Conservation (phyloP, 2,888 invertebrate genomes). For the Callyntrura guangdongensis region DNA sequence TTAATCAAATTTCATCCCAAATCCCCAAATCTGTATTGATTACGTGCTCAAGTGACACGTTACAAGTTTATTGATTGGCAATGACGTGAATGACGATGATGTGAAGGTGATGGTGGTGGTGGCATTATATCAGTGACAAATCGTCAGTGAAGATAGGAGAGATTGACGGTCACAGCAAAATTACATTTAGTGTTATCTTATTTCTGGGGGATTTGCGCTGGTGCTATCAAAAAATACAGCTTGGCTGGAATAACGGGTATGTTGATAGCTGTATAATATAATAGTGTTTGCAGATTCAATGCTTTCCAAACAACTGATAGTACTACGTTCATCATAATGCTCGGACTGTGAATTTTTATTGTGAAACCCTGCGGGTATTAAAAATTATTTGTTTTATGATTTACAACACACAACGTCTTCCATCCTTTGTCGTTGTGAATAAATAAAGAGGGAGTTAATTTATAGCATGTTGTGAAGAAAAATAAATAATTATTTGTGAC, state of each 20-base stretch:
- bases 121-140: slow-evolving; percentile 25
- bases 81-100: background rate
- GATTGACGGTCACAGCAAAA: background rate
- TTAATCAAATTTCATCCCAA: slow-evolving; percentile 9
- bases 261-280: too few relatives aligned
- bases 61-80: slow-evolving; percentile 20
- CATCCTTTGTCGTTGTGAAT: background rate
- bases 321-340: too few relatives aligned
- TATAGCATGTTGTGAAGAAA: too few relatives aligned
- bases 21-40: slow-evolving; percentile 28
- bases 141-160: background rate
- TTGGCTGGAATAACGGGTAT: too few relatives aligned
- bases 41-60: slow-evolving; percentile 30
- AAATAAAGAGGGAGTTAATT: too few relatives aligned
- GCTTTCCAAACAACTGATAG: too few relatives aligned
- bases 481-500: background rate
- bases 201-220: slow-evolving; percentile 1
- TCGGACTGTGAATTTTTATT: too few relatives aligned
- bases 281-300: too few relatives aligned
- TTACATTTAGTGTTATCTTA: slow-evolving; percentile 1
- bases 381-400: too few relatives aligned
- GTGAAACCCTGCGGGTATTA: too few relatives aligned
- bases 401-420: too few relatives aligned
- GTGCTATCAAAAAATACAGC: background rate
- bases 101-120: background rate